Evolutionary conservation across 2,113 vertebrate species (phyloP), one percentile per base, ranked within the genome.

Genomic region (Nannobrachium achirus): DNA sequence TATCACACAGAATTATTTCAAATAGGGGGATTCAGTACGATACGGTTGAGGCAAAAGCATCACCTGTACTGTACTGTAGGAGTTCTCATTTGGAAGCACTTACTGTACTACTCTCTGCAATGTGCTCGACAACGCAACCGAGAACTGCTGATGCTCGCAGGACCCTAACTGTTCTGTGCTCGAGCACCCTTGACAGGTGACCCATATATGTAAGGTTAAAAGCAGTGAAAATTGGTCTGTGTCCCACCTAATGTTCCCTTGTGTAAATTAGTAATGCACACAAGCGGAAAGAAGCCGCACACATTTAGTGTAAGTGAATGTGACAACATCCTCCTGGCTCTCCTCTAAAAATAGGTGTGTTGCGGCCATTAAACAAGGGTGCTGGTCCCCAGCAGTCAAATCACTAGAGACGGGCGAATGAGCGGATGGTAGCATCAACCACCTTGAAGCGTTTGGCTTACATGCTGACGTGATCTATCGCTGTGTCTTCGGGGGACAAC

Each of bases 301-400:
- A 44, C 44, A 66, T 48, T 63, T 69, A 60, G 14, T 63, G 14
- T 74, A 57, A 72, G 60, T 69, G 72, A 58, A 33, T 45, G 41
- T 56, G 49, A 59, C 53, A 73, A 76, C 75, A 71, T 6, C n/a
- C 3, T 53, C 53, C 62, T 19, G n/a, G 52, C 38, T 38, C 70
- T 71, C 11, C 10, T 33, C 67, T 68, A 58, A 78, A 82, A 80
- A 73, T 82, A 85, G 51, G 62, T 65, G 33, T 59, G 56, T 16
- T 53, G 65, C 14, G 68, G 72, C 66, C 57, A 69, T 72, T 56
- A 8, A 75, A 48, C 49, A 51, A 25, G 38, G 39, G 76, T 71
- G 60, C 75, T 68, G 72, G 25, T 57, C 71, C 67, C 61, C 60
- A 51, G 49, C 19, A 14, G 10, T 56, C 7, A 13, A 56, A 56